phyloP scores from a whole-genome alignment of 2,888 invertebrate species.

The Rotaria magnacalcarata region DNA sequence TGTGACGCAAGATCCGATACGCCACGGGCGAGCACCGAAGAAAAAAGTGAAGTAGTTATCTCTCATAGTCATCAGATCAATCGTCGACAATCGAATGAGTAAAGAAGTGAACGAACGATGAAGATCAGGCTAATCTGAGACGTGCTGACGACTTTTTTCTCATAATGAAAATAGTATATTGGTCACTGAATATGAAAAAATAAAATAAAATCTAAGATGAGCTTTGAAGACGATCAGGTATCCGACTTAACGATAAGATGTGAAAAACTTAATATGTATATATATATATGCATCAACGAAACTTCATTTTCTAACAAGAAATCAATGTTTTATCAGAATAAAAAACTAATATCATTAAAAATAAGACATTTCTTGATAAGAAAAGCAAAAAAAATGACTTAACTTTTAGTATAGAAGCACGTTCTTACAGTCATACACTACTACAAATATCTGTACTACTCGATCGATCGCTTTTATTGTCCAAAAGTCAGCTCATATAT shows the following conservation, averaged over 20 bases:
- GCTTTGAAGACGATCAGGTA: constrained; percentile 24
- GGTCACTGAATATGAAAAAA: neutral
- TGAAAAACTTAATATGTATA: neutral
- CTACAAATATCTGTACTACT: neutral
- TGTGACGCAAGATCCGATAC: constrained; percentile 14
- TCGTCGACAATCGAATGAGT: neutral
- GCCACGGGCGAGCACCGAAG: neutral
- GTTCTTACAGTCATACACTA: neutral
- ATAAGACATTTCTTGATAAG: neutral
- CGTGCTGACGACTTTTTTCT: constrained; percentile 20
- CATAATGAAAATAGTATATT: neutral
- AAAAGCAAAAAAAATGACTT: neutral
- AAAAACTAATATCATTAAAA: neutral
- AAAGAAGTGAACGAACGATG: neutral
- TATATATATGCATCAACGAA: neutral
- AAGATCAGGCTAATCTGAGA: neutral
- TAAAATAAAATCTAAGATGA: neutral
- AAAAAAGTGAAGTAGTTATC: constrained; percentile 12
- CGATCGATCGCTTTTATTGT: neutral
- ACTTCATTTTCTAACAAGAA: neutral
- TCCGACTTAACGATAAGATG: neutral
- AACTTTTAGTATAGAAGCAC: neutral
- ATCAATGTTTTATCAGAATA: neutral
- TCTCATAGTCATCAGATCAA: constrained; percentile 17
- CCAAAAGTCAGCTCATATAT: neutral